A percentile compares a stretch with the other conserved stretches of the same genome.
Evolutionary conservation across 1,140 invertebrate genomes (phyloP).

Genomic region (Trichoplusia ni): DNA sequence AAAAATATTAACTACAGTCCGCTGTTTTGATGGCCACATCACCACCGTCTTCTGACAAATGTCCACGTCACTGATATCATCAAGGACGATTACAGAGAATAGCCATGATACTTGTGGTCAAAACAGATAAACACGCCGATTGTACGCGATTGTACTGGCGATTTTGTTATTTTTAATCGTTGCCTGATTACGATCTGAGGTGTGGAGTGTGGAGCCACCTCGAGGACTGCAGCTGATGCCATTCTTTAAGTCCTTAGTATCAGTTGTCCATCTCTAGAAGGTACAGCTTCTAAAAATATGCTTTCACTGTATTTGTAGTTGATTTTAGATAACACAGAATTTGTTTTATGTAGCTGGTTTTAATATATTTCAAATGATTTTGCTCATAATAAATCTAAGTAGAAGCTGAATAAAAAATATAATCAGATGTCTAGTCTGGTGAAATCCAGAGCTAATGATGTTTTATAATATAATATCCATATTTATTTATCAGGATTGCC

Average conservation of each 20-base stretch:
- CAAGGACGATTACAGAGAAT: slow-evolving; percentile 21
- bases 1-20: too few species aligned
- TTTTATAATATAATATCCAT: too few species aligned
- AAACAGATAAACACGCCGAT: slow-evolving; percentile 52
- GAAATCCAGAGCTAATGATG: too few species aligned
- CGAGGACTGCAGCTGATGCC: slow-evolving; percentile 5
- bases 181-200: slow-evolving; percentile 35
- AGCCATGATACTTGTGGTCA: slow-evolving; percentile 50
- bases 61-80: slow-evolving; percentile 27
- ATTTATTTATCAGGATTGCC: too few species aligned
- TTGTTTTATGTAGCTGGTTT: not conserved
- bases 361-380: too few species aligned
- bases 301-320: not conserved
- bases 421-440: too few species aligned
- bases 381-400: too few species aligned
- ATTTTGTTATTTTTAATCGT: slow-evolving; percentile 42
- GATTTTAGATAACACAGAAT: not conserved
- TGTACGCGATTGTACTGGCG: slow-evolving; percentile 28
- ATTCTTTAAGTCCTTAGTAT: not conserved
- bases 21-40: slow-evolving; percentile 1
- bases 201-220: slow-evolving; percentile 1
- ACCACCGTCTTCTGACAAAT: slow-evolving; percentile 21
- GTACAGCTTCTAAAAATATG: not conserved
- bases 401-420: too few species aligned
- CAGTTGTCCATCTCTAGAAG: not conserved